These are phyloP conservation scores for Hyppa rectilinea DNA, from an alignment of 2,888 invertebrate species.

Conservation along the genomic window DNA sequence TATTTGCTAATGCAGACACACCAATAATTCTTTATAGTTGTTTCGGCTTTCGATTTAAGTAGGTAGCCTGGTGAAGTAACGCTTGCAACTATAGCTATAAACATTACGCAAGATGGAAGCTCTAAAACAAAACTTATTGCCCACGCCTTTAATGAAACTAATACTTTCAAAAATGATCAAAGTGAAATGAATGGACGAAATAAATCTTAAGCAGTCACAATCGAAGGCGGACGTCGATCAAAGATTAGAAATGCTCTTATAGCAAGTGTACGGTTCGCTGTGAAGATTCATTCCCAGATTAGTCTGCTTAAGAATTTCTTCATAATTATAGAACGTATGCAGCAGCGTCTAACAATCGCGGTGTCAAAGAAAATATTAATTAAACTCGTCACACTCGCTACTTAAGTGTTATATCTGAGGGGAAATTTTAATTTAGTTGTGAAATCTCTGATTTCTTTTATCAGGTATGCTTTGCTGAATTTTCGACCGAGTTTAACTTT, in stretches of 20 bases:
- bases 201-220: constrained; percentile 73
- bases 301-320: constrained; percentile 71
- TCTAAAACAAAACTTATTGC: constrained; percentile 70
- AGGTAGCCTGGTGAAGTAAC: constrained; percentile 55
- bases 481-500: constrained; percentile 35
- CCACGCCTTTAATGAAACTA: constrained; percentile 72
- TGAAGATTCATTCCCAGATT: constrained; percentile 74
- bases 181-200: constrained; percentile 70
- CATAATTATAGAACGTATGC: constrained; percentile 68
- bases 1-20: constrained; percentile 37
- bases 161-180: constrained; percentile 76
- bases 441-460: constrained; percentile 64
- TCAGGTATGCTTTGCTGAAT: constrained; percentile 55
- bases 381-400: constrained; percentile 67
- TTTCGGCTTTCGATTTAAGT: constrained; percentile 52
- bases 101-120: constrained; percentile 68
- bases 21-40: constrained; percentile 43
- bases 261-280: constrained; percentile 67
- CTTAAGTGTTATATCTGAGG: constrained; percentile 68
- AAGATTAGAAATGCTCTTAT: constrained; percentile 76
- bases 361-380: constrained; percentile 69
- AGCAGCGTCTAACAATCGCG: constrained; percentile 66
- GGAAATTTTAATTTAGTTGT: constrained; percentile 65
- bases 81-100: constrained; percentile 60
- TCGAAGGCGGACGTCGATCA: constrained; percentile 69